Evolutionary conservation across 2,113 vertebrate species (phyloP), one percentile per base, ranked within the genome.

Genomic region (Guaruba guarouba): DNA sequence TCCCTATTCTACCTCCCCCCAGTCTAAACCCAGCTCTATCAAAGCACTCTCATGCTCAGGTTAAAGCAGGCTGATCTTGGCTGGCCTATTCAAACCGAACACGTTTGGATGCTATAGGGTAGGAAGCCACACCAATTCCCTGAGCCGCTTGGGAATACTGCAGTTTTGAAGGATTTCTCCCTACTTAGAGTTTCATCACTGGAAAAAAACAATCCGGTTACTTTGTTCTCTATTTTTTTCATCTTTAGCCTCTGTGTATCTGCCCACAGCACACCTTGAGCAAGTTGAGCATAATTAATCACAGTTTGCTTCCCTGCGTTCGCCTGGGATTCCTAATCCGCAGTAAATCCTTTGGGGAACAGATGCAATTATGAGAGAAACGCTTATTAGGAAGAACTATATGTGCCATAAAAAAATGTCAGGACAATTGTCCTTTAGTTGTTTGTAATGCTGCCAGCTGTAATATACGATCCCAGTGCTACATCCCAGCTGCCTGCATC

Each of bases 281-380:
- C 81, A 69, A 73, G 82, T 18, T 49, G 75, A 90, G 48, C 66
- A 41, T 69, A 86, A 93, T 94, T 94, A 95, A 96, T 92, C 91
- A 82, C 86, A 62, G 52, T 76, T 93, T 93, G 83, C 69, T 89
- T 95, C 69, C 77, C 52, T 0, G 1, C 8, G 86, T 66, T 87
- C 28, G 0, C 75, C 27, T 54, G 92, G 93, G 92, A 96, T 87
- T 69, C 91, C 92, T 84, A 92, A 96, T 79, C 66, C 37, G 0
- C 91, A 61, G 88, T 54, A 88, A 96, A 92, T 94, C 86, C 92
- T 96, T 90, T 78, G 83, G 92, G 93, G 83, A 92, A 62, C 69
- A 94, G 92, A 92, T 69, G 92, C 83, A 94, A 84, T 97, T 96
- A 94, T 92, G 79, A 87, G 93, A 86, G 39, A 84, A 95, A 84